Evolutionary conservation across 2,797 vertebrate genomes (phyloP).

Genomic region (Cossypha dichroa): DNA sequence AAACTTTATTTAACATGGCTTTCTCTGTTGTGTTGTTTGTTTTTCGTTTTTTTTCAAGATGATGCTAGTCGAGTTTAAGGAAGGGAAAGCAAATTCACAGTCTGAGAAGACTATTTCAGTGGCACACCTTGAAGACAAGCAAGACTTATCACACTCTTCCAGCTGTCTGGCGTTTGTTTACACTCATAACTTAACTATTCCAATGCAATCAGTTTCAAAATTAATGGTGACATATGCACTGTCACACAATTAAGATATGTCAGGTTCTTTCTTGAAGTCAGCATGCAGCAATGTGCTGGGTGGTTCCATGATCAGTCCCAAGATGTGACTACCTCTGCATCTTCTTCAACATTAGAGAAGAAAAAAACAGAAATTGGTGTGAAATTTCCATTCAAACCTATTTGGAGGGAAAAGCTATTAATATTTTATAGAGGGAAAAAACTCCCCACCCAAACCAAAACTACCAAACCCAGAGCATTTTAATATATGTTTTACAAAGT

Average conservation of each 20-base stretch:
- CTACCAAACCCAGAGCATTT: background rate
- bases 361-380: background rate
- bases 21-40: background rate
- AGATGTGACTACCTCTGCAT: background rate
- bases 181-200: background rate
- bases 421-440: background rate
- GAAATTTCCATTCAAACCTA: background rate
- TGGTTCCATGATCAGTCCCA: background rate
- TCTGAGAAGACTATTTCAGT: background rate
- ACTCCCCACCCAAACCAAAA: accelerated
- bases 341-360: background rate
- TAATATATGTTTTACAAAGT: background rate
- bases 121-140: background rate
- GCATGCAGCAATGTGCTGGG: background rate
- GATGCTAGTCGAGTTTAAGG: background rate
- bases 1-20: background rate
- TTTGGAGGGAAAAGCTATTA: background rate
- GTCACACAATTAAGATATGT: background rate
- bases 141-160: background rate
- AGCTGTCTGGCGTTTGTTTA: background rate
- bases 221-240: background rate
- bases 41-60: background rate
- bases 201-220: background rate
- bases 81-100: background rate
- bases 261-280: background rate